Conservation (phyloP, 2,888 invertebrate species). For the Osmoderma eremita region DNA sequence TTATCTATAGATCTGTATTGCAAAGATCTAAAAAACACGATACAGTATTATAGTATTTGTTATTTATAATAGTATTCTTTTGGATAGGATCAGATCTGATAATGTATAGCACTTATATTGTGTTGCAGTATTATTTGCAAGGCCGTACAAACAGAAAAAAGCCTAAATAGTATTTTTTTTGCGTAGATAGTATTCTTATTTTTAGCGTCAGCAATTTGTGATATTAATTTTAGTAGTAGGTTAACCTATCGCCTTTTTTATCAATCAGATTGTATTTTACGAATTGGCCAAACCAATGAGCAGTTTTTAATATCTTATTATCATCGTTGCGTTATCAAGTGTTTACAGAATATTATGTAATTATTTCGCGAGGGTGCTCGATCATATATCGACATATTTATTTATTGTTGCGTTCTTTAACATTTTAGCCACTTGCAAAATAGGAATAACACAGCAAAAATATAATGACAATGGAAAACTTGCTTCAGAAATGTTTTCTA, state of each 20-base stretch:
- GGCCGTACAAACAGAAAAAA: conserved; percentile 20
- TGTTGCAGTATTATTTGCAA: conserved; percentile 24
- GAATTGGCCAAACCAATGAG: conserved; percentile 12
- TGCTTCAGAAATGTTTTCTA: too few species aligned
- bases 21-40: conserved; percentile 20
- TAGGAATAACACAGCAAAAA: too few species aligned
- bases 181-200: conserved; percentile 26
- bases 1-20: conserved; percentile 21
- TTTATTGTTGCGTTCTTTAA: background rate
- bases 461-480: too few species aligned
- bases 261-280: background rate
- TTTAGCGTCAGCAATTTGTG: conserved; percentile 52
- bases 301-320: conserved; percentile 38
- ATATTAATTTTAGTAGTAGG: conserved; percentile 51
- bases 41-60: conserved; percentile 11
- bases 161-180: conserved; percentile 22
- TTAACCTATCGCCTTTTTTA: conserved; percentile 21
- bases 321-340: conserved; percentile 23
- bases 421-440: background rate
- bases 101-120: conserved; percentile 17
- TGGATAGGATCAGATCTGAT: conserved; percentile 12
- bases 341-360: conserved; percentile 40
- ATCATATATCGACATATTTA: conserved; percentile 8
- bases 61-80: conserved; percentile 10
- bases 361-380: conserved; percentile 29